Conservation (phyloP, 2,797 vertebrate species). For the Aulostomus chinensis region DNA sequence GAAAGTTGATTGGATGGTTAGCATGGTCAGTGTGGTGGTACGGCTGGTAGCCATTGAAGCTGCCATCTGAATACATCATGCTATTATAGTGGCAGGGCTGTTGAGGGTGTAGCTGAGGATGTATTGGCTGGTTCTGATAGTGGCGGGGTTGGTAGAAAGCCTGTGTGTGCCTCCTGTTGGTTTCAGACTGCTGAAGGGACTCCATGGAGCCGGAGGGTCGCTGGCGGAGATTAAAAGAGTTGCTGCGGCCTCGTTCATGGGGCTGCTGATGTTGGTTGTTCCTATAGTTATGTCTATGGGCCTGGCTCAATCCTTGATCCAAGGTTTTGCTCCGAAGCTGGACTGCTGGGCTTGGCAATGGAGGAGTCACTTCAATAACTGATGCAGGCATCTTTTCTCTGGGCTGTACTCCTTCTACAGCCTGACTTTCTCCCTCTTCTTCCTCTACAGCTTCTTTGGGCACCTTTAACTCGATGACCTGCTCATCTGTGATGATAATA, state of each 20-base stretch:
- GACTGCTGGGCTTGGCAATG: conserved; percentile 58
- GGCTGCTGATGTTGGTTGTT: conserved; percentile 68
- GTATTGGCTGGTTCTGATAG: conserved; percentile 74
- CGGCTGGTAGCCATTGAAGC: conserved; percentile 63
- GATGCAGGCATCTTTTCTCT: conserved; percentile 74
- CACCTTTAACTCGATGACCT: conserved; percentile 94
- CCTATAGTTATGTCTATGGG: conserved; percentile 83
- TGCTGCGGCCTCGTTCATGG: conserved; percentile 89
- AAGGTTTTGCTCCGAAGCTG: conserved; percentile 76
- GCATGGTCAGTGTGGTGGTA: conserved; percentile 79
- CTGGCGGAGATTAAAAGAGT: conserved; percentile 89
- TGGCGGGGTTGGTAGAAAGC: conserved; percentile 80
- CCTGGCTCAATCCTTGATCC: conserved; percentile 77
- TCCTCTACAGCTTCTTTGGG: conserved; percentile 90
- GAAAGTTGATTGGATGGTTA: conserved; percentile 82
- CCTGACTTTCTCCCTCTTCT: conserved; percentile 59
- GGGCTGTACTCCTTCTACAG: conserved; percentile 53
- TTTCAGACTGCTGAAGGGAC: conserved; percentile 70
- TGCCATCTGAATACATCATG: conserved; percentile 58
- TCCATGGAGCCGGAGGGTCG: conserved; percentile 76
- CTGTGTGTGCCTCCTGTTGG: conserved; percentile 79
- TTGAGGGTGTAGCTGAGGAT: conserved; percentile 72
- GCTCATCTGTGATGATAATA: conserved; percentile 95
- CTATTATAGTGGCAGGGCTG: conserved; percentile 80
- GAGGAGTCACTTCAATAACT: conserved; percentile 72